phyloP scores from a whole-genome alignment of 2,888 invertebrate genomes.

The Phaedon cochleariae region DNA sequence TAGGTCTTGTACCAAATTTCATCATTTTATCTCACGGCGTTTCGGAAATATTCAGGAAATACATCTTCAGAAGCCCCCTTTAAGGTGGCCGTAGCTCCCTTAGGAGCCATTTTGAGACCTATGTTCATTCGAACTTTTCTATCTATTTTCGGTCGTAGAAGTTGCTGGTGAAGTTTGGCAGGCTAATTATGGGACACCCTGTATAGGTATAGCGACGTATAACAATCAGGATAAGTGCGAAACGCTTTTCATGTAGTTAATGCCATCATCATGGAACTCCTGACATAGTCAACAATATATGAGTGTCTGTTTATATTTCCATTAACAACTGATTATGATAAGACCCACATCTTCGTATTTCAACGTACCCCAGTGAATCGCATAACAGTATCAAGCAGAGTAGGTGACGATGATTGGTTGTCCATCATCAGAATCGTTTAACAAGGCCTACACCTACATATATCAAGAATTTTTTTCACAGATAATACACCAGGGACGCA shows the following conservation, averaged over 20 bases:
- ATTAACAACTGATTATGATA: constrained; percentile 16
- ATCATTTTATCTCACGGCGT: no score
- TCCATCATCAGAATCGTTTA: background rate
- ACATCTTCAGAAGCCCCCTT: no score
- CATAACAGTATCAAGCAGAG: constrained; percentile 17
- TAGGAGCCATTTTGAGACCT: no score
- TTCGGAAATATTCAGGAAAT: no score
- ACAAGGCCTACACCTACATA: no score
- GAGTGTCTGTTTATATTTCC: constrained; percentile 1
- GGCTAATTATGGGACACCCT: no score
- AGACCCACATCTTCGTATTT: constrained; percentile 15
- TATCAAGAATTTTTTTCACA: background rate
- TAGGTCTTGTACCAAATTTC: no score
- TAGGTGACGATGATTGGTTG: background rate
- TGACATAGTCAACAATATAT: background rate
- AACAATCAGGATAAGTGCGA: background rate
- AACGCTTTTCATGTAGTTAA: background rate
- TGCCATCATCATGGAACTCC: background rate
- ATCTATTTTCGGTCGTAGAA: no score
- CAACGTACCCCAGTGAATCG: background rate
- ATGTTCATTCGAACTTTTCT: no score
- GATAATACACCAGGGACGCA: background rate
- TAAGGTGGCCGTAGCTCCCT: no score
- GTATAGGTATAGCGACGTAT: no score
- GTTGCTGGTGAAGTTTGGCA: no score